Base-by-base conservation (phyloP, 2,797 vertebrate species). In the Sebastes ruberrimus region DNA sequence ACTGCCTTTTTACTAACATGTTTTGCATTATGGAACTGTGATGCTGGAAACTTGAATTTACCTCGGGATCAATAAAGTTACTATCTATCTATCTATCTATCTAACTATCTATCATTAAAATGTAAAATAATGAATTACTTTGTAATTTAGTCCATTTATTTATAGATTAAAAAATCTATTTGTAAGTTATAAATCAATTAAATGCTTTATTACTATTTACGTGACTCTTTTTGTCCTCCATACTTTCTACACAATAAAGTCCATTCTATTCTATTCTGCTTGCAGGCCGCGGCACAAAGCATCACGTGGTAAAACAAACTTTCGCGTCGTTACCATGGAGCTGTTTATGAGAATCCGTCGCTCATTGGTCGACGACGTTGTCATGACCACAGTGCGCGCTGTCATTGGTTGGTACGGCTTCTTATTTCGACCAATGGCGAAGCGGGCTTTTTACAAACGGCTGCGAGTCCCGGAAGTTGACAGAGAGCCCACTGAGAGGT, bases 381-480 rank as follows among this genome's bases (percentile, higher is more conserved):
- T 3, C 22, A 4, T n/a, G 10, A 32, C 33, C 2, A 42, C 65
- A 64, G 5, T 0, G 6, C 20, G 60, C n/a, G 0, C 25, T 10
- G 5, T 64, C 20, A 95, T 95, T 96, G 94, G 95, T 23, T 69
- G 1, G 4, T 25, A 3, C 1, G 1, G 82, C 59, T 35, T 88
- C 10, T 35, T 10, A 0, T 60, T 67, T 7, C 14, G 80, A 74
- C 96, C 96, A 96, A 95, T 96, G 14, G 73, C 10, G 80, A 82
- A 35, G 60, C 64, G 88, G 82, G 94, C 92, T 94, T 96, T 93
- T 94, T 96, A 95, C 93, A 95, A 96, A 96, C 86, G 73, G 72
- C 70, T 49, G 28, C 10, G 10, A 69, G 75, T 82, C 63, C 93
- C 92, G 95, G 95, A 96, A 95, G 93, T 93, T 93, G 71, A 80